A percentile compares a stretch with the other conserved stretches of the same genome.
Conservation (phyloP, 2,113 vertebrate genomes). For the Seriola rivoliana region DNA sequence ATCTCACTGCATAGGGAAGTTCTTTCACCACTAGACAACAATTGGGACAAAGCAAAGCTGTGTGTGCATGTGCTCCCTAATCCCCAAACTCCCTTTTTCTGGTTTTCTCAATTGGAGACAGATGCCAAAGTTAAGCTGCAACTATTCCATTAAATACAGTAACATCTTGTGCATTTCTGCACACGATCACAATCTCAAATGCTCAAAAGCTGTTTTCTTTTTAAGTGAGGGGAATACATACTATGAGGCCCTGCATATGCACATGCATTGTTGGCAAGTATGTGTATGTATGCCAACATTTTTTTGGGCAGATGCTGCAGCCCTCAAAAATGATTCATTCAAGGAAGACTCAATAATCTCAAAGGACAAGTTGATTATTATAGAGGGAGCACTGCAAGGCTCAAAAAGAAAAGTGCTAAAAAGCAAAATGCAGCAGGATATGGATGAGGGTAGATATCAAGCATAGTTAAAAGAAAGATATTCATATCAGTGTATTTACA, state of each 20-base stretch:
- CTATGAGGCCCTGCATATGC: neutral
- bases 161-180: neutral
- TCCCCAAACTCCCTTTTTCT: too few species aligned
- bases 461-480: neutral
- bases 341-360: neutral
- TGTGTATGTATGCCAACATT: neutral
- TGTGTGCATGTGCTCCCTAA: too few species aligned
- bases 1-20: neutral
- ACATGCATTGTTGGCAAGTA: constrained; percentile 18
- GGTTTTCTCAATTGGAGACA: too few species aligned
- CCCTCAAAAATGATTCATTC: neutral
- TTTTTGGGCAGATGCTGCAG: too few species aligned
- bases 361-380: neutral
- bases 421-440: neutral
- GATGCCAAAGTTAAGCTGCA: neutral
- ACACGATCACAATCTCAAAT: too few species aligned
- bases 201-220: neutral
- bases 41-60: neutral
- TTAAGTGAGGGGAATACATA: neutral
- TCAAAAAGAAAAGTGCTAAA: neutral
- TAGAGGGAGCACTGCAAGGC: neutral
- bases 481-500: neutral
- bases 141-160: neutral
- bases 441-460: neutral
- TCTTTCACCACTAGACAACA: neutral